Base-by-base conservation (phyloP, 2,888 invertebrate species). In the Drosophila diplacantha region DNA sequence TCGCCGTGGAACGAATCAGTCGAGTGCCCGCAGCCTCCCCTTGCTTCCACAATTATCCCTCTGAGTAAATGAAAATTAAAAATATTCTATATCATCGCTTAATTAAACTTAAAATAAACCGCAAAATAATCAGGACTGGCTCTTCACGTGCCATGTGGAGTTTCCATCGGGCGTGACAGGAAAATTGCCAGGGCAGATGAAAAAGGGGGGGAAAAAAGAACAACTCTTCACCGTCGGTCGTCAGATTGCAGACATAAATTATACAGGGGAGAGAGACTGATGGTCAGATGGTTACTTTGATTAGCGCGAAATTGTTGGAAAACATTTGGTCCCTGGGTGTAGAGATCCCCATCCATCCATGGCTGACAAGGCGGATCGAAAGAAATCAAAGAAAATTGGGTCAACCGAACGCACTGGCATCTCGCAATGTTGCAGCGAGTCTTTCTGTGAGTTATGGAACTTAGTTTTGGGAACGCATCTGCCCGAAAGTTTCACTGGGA, bases 21-120 rank as follows among this genome's bases (percentile, higher is more conserved):
- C 60, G 20, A 64, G 51, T 44, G 34, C 69, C 38, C 24, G 50
- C 55, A 39, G 16, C 11, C 55, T 35, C 43, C 29, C 41, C 11
- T 12, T 9, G 16, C 49, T 22, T 32, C 38, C 37, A 22, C 35
- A 14, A 14, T 44, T 18, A 12, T 18, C 39, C 34, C 31, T 34
- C 22, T 16, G n/a, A 11, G 35, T 34, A 53, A 56, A 69, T 49
- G 35, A 62, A 69, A 37, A 49, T 41, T 56, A 68, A 29, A 58
- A 46, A 51, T 65, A 59, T 55, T 50, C 56, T 20, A 50, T 51
- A 65, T 50, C 65, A 61, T 52, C 67, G 78, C 81, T 56, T 75
- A 77, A 83, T 83, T 78, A 81, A 81, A 74, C 73, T 81, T 77
- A 66, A 74, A 81, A 83, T 69, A 77, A 64, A 56, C 81, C 83